phyloP scores from a whole-genome alignment of 2,113 vertebrate genomes.

The Callopanchax toddi region DNA sequence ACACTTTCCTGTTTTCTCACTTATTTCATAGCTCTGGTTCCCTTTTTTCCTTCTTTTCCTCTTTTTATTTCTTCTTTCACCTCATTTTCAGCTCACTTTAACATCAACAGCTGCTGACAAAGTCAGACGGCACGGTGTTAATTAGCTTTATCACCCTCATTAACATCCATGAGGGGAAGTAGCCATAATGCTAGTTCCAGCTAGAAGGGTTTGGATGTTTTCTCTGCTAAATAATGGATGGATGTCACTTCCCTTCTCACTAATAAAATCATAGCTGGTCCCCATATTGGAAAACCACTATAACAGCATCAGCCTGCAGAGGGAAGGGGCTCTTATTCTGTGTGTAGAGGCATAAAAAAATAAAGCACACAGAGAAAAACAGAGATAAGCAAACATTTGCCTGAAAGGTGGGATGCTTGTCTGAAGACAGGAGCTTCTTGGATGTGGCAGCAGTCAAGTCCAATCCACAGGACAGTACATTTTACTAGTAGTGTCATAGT shows the following conservation, averaged over 20 bases:
- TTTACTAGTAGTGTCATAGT: too few relatives aligned
- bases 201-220: constrained; percentile 38
- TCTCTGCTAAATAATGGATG: constrained; percentile 66
- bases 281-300: constrained; percentile 37
- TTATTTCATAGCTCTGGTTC: neutral
- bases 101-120: constrained; percentile 25
- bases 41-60: neutral
- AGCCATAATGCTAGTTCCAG: constrained; percentile 31
- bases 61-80: neutral
- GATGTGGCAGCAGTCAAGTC: constrained; percentile 11
- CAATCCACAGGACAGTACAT: constrained; percentile 9
- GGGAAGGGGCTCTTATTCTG: constrained; percentile 16
- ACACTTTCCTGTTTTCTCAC: constrained; percentile 6
- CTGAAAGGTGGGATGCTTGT: constrained; percentile 41
- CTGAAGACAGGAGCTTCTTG: constrained; percentile 28
- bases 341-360: constrained; percentile 13
- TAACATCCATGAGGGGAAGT: constrained; percentile 42
- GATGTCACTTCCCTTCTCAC: constrained; percentile 55
- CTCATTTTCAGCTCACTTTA: constrained; percentile 14
- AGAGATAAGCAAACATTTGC: constrained; percentile 43
- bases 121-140: constrained; percentile 31
- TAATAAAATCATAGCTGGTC: constrained; percentile 66
- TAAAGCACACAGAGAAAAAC: constrained; percentile 4
- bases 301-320: constrained; percentile 20
- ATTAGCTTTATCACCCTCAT: constrained; percentile 51